phyloP scores from a whole-genome alignment of 1,140 invertebrate species.

The Solenopsis fugax region DNA sequence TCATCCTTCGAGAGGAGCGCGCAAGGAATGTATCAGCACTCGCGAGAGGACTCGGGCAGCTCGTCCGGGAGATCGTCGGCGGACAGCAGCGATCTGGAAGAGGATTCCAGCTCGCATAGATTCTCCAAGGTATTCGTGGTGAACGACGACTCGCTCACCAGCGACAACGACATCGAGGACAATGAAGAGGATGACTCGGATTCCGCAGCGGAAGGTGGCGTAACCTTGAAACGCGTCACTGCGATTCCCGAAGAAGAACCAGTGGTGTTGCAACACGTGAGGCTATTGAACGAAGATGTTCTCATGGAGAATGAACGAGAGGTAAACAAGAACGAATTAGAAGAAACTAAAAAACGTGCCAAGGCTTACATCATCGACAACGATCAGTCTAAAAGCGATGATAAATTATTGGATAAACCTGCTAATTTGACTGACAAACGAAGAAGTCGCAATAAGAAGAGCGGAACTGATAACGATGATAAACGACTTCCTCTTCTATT shows the following conservation, averaged over 20 bases:
- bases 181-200: slow-evolving; percentile 85
- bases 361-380: slow-evolving; percentile 7
- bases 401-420: slow-evolving; percentile 26
- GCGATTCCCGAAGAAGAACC: slow-evolving; percentile 78
- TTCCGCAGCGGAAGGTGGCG: slow-evolving; percentile 74
- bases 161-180: slow-evolving; percentile 87
- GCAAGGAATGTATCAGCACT: slow-evolving; percentile 79
- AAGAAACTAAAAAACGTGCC: neutral
- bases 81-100: slow-evolving; percentile 90
- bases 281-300: slow-evolving; percentile 79
- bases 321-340: neutral
- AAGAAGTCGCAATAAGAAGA: slow-evolving; percentile 38
- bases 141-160: slow-evolving; percentile 90
- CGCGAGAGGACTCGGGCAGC: slow-evolving; percentile 85
- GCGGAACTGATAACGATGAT: slow-evolving; percentile 18
- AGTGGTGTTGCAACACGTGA: slow-evolving; percentile 79
- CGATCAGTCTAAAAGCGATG: neutral
- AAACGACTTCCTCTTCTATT: slow-evolving; percentile 43
- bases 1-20: slow-evolving; percentile 69
- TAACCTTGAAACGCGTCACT: slow-evolving; percentile 77
- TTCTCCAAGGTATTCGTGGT: slow-evolving; percentile 92
- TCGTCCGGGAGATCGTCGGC: slow-evolving; percentile 88
- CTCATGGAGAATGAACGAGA: slow-evolving; percentile 31
- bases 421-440: slow-evolving; percentile 47
- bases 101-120: slow-evolving; percentile 88